Evolutionary conservation across 2,113 vertebrate species (phyloP).

Genomic region (Engystomops pustulosus): DNA sequence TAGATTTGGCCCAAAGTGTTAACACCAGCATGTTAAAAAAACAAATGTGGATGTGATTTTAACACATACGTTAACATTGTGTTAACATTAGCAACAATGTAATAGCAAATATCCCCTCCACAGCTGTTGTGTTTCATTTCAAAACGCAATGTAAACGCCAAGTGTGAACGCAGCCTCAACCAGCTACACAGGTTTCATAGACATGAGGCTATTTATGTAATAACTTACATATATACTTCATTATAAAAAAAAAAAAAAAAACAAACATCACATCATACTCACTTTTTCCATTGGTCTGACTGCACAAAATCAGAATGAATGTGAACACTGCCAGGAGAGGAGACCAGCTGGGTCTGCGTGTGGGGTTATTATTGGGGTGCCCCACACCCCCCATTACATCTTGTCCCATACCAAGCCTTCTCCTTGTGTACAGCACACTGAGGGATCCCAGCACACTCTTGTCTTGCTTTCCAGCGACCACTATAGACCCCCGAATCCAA

Average conservation of each 20-base stretch:
- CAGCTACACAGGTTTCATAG: background rate
- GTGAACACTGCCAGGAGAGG: constrained; percentile 70
- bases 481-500: background rate
- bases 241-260: too few species aligned
- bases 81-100: too few species aligned
- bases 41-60: too few species aligned
- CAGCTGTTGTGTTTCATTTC: too few species aligned
- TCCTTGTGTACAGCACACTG: too few species aligned
- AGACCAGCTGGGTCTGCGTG: constrained; percentile 70
- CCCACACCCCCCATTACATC: constrained; percentile 50
- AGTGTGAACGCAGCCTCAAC: background rate
- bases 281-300: constrained; percentile 78
- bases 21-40: too few species aligned
- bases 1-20: too few species aligned
- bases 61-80: too few species aligned
- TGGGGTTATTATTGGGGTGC: constrained; percentile 57
- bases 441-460: background rate
- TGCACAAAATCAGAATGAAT: constrained; percentile 71
- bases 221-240: background rate
- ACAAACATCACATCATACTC: constrained; percentile 64
- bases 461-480: background rate
- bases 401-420: constrained; percentile 39
- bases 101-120: too few species aligned
- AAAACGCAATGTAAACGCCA: too few species aligned
- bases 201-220: too few species aligned